Percentiles rank a stretch among this genome's conserved stretches.
Conservation (phyloP, 2,113 vertebrate species). For the Chrysochloris asiatica region DNA sequence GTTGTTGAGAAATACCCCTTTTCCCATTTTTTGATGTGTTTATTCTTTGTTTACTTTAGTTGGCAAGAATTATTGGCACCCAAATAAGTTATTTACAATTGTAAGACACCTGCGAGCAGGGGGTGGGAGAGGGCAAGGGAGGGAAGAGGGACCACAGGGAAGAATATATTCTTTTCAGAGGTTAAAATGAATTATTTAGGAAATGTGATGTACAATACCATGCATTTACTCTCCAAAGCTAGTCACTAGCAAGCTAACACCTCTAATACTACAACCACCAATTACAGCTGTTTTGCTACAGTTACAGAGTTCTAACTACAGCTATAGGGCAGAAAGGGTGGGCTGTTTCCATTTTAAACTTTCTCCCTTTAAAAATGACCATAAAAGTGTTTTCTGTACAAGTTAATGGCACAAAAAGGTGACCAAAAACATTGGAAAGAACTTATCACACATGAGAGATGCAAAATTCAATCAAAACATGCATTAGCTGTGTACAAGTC, state of each 20-base stretch:
- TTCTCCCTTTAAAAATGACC: conserved; percentile 83
- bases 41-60: conserved; percentile 74
- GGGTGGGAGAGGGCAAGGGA: conserved; percentile 52
- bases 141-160: conserved; percentile 60
- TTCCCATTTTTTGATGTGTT: conserved; percentile 72
- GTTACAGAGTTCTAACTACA: conserved; percentile 88
- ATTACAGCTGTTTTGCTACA: conserved; percentile 86
- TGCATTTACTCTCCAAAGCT: conserved; percentile 89
- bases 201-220: conserved; percentile 86
- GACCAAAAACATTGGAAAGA: conserved; percentile 78
- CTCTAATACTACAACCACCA: conserved; percentile 90
- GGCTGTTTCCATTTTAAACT: conserved; percentile 79
- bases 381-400: conserved; percentile 90
- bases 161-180: conserved; percentile 82
- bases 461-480: conserved; percentile 86
- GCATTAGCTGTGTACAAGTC: conserved; percentile 85
- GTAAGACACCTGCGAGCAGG: conserved; percentile 79
- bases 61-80: conserved; percentile 59
- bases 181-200: conserved; percentile 84
- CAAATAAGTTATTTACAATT: conserved; percentile 84
- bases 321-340: conserved; percentile 85
- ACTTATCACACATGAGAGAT: conserved; percentile 84
- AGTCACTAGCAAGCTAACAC: conserved; percentile 88
- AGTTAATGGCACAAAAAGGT: conserved; percentile 87
- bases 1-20: conserved; percentile 74